Evolutionary conservation across 2,113 vertebrate genomes (phyloP).

Genomic region (Pungitius pungitius): DNA sequence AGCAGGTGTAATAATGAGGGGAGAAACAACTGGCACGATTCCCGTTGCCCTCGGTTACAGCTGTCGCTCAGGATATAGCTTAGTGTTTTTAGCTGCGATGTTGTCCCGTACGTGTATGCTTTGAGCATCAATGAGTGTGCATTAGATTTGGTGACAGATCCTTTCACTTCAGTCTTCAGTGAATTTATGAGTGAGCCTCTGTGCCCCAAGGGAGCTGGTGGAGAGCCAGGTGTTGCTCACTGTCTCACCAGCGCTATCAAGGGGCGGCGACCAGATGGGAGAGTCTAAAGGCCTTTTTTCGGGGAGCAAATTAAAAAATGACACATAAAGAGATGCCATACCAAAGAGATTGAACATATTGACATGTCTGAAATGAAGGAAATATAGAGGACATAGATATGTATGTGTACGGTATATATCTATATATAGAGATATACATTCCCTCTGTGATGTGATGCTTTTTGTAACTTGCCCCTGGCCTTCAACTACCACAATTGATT

Average conservation of each 20-base stretch:
- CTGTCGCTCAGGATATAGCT: constrained; percentile 33
- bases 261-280: constrained; percentile 1
- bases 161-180: constrained; percentile 34
- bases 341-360: constrained; percentile 27
- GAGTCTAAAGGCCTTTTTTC: constrained; percentile 20
- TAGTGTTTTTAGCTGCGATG: constrained; percentile 7
- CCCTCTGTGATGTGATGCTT: background rate
- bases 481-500: constrained; percentile 44
- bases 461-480: constrained; percentile 33
- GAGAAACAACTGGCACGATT: constrained; percentile 20
- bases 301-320: background rate
- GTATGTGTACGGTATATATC: background rate
- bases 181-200: constrained; percentile 36
- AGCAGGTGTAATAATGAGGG: constrained; percentile 14
- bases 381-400: background rate
- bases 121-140: constrained; percentile 17
- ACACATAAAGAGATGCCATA: constrained; percentile 29
- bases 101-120: background rate
- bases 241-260: constrained; percentile 29
- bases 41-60: constrained; percentile 52
- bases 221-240: constrained; percentile 55
- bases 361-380: constrained; percentile 10
- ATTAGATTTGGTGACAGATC: constrained; percentile 36
- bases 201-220: constrained; percentile 36
- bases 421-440: background rate